Base-by-base conservation (phyloP, 2,113 vertebrate species). In the Lipotes vexillifer region DNA sequence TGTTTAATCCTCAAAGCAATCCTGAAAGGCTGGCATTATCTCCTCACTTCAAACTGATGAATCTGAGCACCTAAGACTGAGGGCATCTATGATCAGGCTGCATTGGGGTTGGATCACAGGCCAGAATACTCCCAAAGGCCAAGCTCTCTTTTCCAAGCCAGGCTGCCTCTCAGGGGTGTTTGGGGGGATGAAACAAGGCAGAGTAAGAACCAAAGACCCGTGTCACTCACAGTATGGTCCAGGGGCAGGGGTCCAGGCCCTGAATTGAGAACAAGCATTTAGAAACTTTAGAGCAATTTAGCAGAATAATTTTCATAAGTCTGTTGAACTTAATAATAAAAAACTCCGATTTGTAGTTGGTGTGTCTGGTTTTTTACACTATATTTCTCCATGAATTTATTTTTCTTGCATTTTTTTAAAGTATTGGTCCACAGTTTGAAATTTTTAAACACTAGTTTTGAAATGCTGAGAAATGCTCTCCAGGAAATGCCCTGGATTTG, bases 371-470 rank as follows among this genome's bases (percentile, higher is more conserved):
- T 80, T n/a, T 44, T 5, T 29, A 9, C 1, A 46, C 31, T 81
- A 18, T 88, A 86, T 65, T 87, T 90, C 88, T 81, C 38, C 13
- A 85, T 41, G 74, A 59, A 77, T 25, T 66, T 3, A 63, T 87
- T 95, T 95, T n/a, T 88, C 61, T 68, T 91, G 85, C 90, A 66
- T 85, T 94, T 88, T 55, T 8, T 80, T n/a, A 55, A 88, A 41
- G 7, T 36, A 49, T 74, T 84, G 27, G 68, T 41, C 52, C 21
- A 52, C 11, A 92, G 41, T 25, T 6, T 55, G 38, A 66, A 88
- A 15, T 6, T 33, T 72, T 94, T 84, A n/a, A 63, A 94, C 52
- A 25, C 88, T 17, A 88, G 57, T 85, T 88, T 80, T 57, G 27
- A 63, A 41, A 31, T 57, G 13, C 5, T 80, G 59, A 63, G 63